phyloP scores from a whole-genome alignment of 2,113 vertebrate species.

The Dinomys branickii region DNA sequence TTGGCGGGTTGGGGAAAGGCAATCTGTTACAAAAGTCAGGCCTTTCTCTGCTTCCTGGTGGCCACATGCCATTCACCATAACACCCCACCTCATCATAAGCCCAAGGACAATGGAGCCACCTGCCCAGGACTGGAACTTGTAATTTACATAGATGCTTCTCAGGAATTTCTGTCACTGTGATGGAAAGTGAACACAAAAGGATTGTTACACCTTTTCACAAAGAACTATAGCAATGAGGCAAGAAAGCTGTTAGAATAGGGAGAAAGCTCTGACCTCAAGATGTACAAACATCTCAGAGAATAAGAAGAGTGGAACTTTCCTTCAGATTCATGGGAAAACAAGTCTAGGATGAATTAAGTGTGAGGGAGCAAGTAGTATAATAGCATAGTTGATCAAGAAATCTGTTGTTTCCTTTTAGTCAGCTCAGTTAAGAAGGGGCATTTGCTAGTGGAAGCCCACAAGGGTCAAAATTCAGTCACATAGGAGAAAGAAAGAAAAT shows the following conservation, averaged over 20 bases:
- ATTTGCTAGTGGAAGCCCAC: background rate
- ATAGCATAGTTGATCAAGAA: background rate
- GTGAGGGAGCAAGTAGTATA: background rate
- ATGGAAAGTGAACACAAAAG: background rate
- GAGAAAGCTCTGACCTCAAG: background rate
- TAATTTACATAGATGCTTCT: background rate
- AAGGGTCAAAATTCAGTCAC: background rate
- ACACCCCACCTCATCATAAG: background rate
- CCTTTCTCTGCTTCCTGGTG: background rate
- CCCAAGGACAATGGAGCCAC: background rate
- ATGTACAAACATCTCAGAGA: background rate
- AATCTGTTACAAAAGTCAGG: background rate
- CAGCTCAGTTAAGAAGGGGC: background rate
- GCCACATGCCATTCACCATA: fast-evolving
- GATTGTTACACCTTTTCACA: background rate
- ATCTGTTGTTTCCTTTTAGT: background rate
- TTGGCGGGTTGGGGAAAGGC: background rate
- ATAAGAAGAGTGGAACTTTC: background rate
- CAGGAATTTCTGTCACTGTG: background rate
- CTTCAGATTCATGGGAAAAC: background rate
- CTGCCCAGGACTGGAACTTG: background rate
- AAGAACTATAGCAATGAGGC: background rate
- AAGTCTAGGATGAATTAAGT: background rate
- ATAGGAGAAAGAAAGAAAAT: background rate
- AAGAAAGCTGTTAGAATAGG: background rate